phyloP scores from a whole-genome alignment of 2,888 invertebrate species.

The Synergus umbraculus region DNA sequence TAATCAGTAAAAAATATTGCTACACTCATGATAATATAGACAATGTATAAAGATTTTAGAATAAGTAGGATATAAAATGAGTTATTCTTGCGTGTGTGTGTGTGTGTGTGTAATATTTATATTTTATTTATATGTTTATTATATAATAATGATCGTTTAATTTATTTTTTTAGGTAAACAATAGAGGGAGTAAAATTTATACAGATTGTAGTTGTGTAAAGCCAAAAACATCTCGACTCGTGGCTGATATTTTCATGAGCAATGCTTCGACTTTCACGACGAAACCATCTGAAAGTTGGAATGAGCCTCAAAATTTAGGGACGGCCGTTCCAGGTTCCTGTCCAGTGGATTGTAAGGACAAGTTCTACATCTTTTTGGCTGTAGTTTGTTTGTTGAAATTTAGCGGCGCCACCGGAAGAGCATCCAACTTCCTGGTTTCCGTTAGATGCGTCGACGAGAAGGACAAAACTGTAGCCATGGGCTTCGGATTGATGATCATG shows the following conservation, averaged over 20 bases:
- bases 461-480: conserved; percentile 86
- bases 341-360: conserved; percentile 80
- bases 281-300: conserved; percentile 53
- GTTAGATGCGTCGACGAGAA: conserved; percentile 85
- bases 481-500: conserved; percentile 84
- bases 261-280: conserved; percentile 57
- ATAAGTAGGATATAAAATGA: no score
- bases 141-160: no score
- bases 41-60: no score
- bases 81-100: no score
- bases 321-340: conserved; percentile 79
- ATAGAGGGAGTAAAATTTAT: conserved; percentile 69
- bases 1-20: no score
- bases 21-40: no score
- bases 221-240: conserved; percentile 58
- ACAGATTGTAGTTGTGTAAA: conserved; percentile 79
- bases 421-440: conserved; percentile 82
- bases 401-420: conserved; percentile 81
- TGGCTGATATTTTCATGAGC: conserved; percentile 55
- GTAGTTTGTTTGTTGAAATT: conserved; percentile 81
- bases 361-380: conserved; percentile 79
- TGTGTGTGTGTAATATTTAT: no score
- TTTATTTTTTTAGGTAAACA: conserved; percentile 61
- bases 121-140: no score
- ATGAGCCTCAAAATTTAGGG: conserved; percentile 64